Evolutionary conservation across 2,113 vertebrate species (phyloP).

Genomic region (Pseudopipra pipra): DNA sequence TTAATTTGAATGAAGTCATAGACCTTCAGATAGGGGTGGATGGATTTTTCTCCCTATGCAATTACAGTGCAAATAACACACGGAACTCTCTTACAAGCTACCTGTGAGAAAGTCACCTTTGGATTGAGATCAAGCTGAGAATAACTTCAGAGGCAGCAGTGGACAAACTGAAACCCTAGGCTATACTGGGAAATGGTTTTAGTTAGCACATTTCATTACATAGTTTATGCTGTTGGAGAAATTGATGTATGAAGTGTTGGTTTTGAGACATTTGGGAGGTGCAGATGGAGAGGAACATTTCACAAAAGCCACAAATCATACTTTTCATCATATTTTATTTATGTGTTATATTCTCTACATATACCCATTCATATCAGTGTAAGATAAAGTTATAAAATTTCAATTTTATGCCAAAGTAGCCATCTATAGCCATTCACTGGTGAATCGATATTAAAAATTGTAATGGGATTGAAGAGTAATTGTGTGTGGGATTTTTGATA

Average conservation of each 20-base stretch:
- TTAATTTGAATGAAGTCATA: not conserved
- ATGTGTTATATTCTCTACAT: not conserved
- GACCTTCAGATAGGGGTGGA: not conserved
- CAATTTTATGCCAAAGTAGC: not conserved
- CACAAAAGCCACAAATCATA: not conserved
- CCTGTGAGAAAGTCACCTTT: not conserved
- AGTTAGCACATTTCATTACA: not conserved
- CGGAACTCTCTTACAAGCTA: not conserved
- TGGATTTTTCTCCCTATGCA: not conserved
- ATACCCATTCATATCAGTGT: not conserved
- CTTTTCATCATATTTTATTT: not conserved
- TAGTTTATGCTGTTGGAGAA: not conserved
- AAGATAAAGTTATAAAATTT: not conserved
- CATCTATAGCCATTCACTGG: not conserved
- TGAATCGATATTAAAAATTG: not conserved
- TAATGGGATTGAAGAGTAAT: not conserved
- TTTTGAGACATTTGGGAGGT: not conserved
- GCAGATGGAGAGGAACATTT: not conserved
- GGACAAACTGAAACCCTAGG: not conserved
- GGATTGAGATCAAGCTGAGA: not conserved
- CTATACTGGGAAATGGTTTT: not conserved
- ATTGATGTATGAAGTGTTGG: not conserved
- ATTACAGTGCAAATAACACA: not conserved
- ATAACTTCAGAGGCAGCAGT: not conserved
- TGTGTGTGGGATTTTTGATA: not conserved